These are phyloP conservation scores for Margaritifera margaritifera DNA, from an alignment of 2,888 invertebrate genomes.

Conservation along the genomic window DNA sequence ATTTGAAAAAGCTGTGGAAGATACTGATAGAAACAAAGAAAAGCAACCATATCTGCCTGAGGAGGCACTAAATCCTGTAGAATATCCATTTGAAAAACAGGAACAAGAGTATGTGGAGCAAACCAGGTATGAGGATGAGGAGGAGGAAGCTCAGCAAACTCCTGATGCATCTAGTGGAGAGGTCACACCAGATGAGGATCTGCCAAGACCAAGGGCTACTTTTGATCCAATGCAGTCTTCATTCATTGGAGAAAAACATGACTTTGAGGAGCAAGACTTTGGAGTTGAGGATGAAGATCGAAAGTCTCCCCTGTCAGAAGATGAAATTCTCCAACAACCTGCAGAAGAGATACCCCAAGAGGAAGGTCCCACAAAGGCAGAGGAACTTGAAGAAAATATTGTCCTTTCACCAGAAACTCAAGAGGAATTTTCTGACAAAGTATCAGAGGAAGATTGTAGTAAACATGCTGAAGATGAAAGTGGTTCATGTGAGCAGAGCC, in stretches of 20 bases:
- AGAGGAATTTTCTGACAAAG: not conserved
- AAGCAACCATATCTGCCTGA: not conserved
- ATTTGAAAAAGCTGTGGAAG: constrained; percentile 3
- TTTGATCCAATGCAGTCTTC: no score
- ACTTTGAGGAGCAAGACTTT: no score
- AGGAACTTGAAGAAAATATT: constrained; percentile 2
- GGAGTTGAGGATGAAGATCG: no score
- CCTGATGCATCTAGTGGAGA: constrained; percentile 6
- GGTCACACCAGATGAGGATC: no score
- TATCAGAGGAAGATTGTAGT: not conserved
- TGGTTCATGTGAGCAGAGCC: not conserved
- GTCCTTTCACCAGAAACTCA: constrained; percentile 2
- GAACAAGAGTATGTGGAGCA: constrained; percentile 4
- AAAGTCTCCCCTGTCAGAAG: no score
- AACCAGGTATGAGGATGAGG: not conserved
- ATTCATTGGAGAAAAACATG: no score
- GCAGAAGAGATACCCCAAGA: not conserved
- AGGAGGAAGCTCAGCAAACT: constrained; percentile 1
- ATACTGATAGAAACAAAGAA: not conserved
- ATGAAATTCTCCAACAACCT: not conserved
- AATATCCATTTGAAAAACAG: constrained; percentile 1
- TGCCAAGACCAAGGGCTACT: no score
- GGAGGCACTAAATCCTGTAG: not conserved
- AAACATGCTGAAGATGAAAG: not conserved
- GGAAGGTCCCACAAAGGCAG: not conserved